Base-by-base conservation (phyloP, 1,140 invertebrate species). In the Penaeus vannamei region DNA sequence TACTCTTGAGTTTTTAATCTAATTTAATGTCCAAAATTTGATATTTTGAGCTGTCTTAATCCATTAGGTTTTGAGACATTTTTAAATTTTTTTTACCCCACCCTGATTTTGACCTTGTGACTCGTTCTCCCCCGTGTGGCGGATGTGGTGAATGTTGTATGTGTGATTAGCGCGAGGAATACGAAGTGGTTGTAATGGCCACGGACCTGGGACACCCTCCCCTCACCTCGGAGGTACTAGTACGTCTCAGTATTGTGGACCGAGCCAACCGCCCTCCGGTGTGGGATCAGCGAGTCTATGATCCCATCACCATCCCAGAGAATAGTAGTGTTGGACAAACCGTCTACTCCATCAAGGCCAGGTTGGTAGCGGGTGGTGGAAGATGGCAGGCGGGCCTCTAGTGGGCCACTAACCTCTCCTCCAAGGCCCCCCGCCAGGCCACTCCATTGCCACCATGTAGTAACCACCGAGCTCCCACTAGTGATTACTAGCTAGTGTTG, bases 321-420 rank as follows among this genome's bases (percentile, higher is more conserved):
- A 98, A 98, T 96, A 97, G 98, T 95, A 97, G 97, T 95, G 97
- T 98, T 95, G 97, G 97, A 96, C 97, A 97, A 94, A 96, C 97
- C 95, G 97, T 98, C 95, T 98, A 97, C 94, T 96, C 97, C 94
- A 96, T 98, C 94, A 98, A 98, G 96, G 97, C 97, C 95, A 98
- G 97, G 97, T 98, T 97, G 96, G 97, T 98, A 85, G 83, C 85
- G 83, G 88, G 83, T 85, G 84, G 88, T 89, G 87, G 87, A 84
- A 69, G 79, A 66, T 84, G 87, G 81, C 72, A 69, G 87, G 80
- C 87, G 87, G 87, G 82, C 72, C 82, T 61, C 87, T 84, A 84
- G 87, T 80, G 72, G 87, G 87, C 81, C 87, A 89, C 82, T 89
- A 89, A 89, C 87, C 82, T 82, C 77, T 76, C 82, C 84, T 79